Evolutionary conservation across 2,888 invertebrate genomes (phyloP), one percentile per base, ranked within the genome.

Genomic region (Drosophila paranaensis): DNA sequence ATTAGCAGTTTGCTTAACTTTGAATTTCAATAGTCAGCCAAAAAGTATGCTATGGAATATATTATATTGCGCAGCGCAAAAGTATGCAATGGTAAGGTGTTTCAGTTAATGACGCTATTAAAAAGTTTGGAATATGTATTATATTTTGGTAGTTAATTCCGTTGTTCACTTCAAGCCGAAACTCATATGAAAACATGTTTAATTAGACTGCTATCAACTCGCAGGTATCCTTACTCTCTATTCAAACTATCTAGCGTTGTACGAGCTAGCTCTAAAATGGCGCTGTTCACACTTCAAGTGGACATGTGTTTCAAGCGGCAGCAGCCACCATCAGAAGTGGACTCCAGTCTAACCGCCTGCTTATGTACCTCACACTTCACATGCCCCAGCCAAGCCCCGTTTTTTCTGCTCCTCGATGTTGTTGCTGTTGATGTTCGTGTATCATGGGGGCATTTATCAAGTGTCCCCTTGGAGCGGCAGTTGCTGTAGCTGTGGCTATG

Each of bases 391-490:
- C 48, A 20, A 30, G n/a, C 11, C 25, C 2, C 6, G 5, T 51
- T 60, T 58, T 58, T 43, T 46, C 11, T 43, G 16, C 10, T 20
- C 2, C 10, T 33, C 10, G 2, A 35, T 56, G 40, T 71, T 61
- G 50, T 60, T 45, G 65, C 30, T 67, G 51, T 42, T 57, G 57
- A 46, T 55, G 55, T 60, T 40, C 42, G 42, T 65, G 39, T 43
- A 25, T 54, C 55, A 39, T 64, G 42, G 25, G 27, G n/a, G 65
- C 74, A 68, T 71, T 67, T 55, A 78, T 86, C 73, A 76, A 86
- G 64, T 67, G 78, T 68, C 65, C 60, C 45, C 10, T 43, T 33
- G 43, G 37, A 61, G 37, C 30, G 16, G 25, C 54, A 46, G 54
- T 48, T 53, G 42, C 53, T 65, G 50, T 39, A 25, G 54, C 39